Evolutionary conservation across 2,113 vertebrate species (phyloP).

Genomic region (Trogon melanurus): DNA sequence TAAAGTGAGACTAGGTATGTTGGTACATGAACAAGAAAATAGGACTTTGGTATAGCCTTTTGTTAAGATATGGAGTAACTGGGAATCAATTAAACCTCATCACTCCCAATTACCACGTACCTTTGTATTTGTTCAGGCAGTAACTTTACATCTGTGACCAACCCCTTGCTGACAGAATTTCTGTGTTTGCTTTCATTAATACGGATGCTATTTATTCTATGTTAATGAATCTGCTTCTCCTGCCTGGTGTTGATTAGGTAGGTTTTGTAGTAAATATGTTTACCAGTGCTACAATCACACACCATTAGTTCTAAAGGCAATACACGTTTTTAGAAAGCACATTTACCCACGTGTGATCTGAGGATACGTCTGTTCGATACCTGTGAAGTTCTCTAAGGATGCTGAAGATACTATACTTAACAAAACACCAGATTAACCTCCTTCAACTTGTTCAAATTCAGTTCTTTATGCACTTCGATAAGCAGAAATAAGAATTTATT

Average conservation of each 20-base stretch:
- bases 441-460: neutral
- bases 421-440: neutral
- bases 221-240: neutral
- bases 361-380: neutral
- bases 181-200: neutral
- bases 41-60: neutral
- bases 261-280: neutral
- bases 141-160: neutral
- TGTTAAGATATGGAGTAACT: neutral
- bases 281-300: rapidly evolving
- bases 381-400: neutral
- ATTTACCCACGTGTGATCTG: neutral
- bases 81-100: conserved; percentile 56
- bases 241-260: neutral
- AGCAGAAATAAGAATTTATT: neutral
- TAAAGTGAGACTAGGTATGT: neutral
- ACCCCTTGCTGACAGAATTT: neutral
- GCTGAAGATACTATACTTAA: neutral
- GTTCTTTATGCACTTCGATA: neutral
- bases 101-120: neutral
- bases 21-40: neutral
- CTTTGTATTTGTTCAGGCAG: neutral
- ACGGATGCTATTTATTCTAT: neutral
- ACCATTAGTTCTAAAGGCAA: neutral
- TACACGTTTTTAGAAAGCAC: neutral